Percentiles rank a stretch among this genome's conserved stretches.
Evolutionary conservation across 1,140 invertebrate species (phyloP).

Genomic region (Leptonema lineaticorne): DNA sequence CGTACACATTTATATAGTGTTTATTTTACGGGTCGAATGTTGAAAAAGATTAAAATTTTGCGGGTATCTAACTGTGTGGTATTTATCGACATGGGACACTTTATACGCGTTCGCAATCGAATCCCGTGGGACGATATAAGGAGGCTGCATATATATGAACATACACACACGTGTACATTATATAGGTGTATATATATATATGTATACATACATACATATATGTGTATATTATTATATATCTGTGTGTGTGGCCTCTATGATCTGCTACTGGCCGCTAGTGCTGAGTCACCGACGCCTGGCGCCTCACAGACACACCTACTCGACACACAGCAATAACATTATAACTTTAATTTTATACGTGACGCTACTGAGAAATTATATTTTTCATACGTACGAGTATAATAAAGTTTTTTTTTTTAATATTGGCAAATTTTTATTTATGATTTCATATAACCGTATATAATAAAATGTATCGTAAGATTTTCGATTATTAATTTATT

Average conservation of each 20-base stretch:
- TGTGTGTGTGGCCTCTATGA: conserved; percentile 4
- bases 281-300: conserved; percentile 22
- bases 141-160: background rate
- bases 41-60: background rate
- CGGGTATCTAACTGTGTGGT: background rate
- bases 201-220: background rate
- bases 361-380: background rate
- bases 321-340: background rate
- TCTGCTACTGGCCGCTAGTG: conserved; percentile 11
- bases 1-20: background rate
- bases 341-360: conserved; percentile 3
- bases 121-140: background rate
- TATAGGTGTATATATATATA: background rate
- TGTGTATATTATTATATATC: background rate
- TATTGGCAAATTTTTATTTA: too few relatives aligned
- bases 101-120: background rate
- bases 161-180: background rate
- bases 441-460: too few relatives aligned
- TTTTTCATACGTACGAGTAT: too few relatives aligned
- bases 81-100: background rate
- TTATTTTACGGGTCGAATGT: background rate
- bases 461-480: too few relatives aligned
- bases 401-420: too few relatives aligned
- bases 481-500: too few relatives aligned
- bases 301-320: conserved; percentile 23